Evolutionary conservation across 2,888 invertebrate genomes (phyloP), one percentile per base, ranked within the genome.

Genomic region (Drosophila anomalata): DNA sequence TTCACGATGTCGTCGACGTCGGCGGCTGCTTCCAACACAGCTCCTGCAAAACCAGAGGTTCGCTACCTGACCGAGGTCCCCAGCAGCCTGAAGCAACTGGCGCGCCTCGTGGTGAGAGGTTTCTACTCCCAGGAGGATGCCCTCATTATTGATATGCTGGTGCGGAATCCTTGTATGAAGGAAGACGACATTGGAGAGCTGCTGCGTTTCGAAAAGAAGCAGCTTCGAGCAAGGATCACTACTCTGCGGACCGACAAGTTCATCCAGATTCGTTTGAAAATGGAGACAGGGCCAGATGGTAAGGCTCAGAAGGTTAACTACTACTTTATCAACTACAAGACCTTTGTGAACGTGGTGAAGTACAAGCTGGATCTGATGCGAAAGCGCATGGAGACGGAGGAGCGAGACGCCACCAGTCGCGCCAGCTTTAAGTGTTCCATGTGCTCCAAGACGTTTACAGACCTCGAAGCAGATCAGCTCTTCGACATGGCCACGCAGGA

Each of bases 361-460:
- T 99, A 99, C 92, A 99, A 99, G 92, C 92, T 99, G 89, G 98
- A 99, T 92, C 94, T 98, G 89, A 98, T 99, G 96, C 94, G 98
- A 63, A 97, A 98, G 89, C 95, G 98, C 79, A 95, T 99, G 94
- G 99, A 99, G 91, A 97, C 97, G 0, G 98, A 98, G 90, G 98
- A 98, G 90, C 93, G 98, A 53, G 97, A 98, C 92, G 97, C 97
- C 0, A 98, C 98, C 0, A 97, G 97, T 90, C 94, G 98, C 73
- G 97, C 98, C 24, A 98, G 98, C 90, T 99, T 99, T 91, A 97
- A 97, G 89, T 99, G 99, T 90, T 96, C 96, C 3, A 94, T 94
- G 56, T 99, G 99, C 91, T 94, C 95, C 56, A 98, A 98, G 92
- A 97, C 98, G 0, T 99, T 97, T 91, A 98, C 98, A 41, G 99